Evolutionary conservation across 2,888 invertebrate genomes (phyloP).

Genomic region (Bruchidius siliquastri): DNA sequence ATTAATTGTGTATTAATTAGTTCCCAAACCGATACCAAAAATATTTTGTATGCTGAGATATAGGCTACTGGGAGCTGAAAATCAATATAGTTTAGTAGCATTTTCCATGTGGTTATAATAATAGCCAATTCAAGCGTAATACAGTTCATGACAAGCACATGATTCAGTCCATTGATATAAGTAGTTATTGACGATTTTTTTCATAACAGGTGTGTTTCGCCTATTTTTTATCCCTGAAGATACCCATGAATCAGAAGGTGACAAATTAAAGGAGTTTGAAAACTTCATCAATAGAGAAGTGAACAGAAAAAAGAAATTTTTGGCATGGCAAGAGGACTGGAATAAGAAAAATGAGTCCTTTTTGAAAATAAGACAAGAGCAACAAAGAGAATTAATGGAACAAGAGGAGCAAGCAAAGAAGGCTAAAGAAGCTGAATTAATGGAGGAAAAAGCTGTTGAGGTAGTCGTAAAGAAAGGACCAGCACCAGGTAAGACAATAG

Average conservation of each 20-base stretch:
- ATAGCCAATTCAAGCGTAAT: too few relatives aligned
- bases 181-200: too few relatives aligned
- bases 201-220: constrained; percentile 54
- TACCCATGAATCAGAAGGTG: constrained; percentile 33
- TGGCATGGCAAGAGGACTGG: constrained; percentile 61
- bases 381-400: constrained; percentile 37
- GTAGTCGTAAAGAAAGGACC: constrained; percentile 13
- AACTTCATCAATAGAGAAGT: constrained; percentile 53
- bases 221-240: constrained; percentile 54
- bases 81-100: too few relatives aligned
- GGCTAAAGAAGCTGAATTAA: constrained; percentile 51
- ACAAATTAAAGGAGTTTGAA: constrained; percentile 39
- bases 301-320: constrained; percentile 50
- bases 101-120: too few relatives aligned
- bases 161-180: too few relatives aligned
- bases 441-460: constrained; percentile 43
- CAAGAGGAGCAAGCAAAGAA: constrained; percentile 46
- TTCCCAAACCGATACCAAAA: too few relatives aligned
- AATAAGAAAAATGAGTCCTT: constrained; percentile 46
- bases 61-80: too few relatives aligned
- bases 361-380: constrained; percentile 35
- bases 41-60: too few relatives aligned
- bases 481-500: constrained; percentile 6
- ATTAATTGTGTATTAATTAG: too few relatives aligned
- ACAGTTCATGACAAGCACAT: background rate